These are phyloP conservation scores for Lacerta agilis DNA, from an alignment of 2,797 vertebrate species.

Conservation along the genomic window DNA sequence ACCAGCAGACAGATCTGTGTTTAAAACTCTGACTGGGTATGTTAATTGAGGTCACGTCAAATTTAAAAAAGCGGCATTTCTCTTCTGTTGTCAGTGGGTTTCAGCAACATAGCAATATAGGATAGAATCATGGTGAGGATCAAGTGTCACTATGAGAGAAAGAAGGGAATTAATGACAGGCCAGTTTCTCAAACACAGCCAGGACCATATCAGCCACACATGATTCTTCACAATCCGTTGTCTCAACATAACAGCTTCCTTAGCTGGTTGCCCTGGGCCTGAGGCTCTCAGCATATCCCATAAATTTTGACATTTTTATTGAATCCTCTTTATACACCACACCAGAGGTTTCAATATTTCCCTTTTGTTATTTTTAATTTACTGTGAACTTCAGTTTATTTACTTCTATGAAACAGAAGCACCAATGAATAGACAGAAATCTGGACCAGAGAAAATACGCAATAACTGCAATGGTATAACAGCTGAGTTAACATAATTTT, in stretches of 20 bases:
- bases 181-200: not conserved
- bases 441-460: too few species aligned
- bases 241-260: not conserved
- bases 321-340: conserved; percentile 4
- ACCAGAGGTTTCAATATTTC: not conserved
- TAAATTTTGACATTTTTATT: not conserved
- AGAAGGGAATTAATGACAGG: too few species aligned
- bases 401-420: too few species aligned
- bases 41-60: conserved; percentile 42
- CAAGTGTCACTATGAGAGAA: not conserved
- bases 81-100: conserved; percentile 18
- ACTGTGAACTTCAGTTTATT: too few species aligned
- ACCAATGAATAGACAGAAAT: too few species aligned
- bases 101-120: conserved; percentile 22
- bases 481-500: too few species aligned
- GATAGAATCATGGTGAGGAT: not conserved
- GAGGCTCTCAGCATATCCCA: not conserved
- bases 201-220: not conserved
- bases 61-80: conserved; percentile 46
- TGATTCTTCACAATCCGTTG: not conserved
- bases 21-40: not conserved
- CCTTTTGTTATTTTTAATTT: too few species aligned
- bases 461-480: too few species aligned
- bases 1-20: not conserved
- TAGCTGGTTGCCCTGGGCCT: not conserved